Evolutionary conservation across 2,888 invertebrate genomes (phyloP).

Genomic region (Byasa hedistus): DNA sequence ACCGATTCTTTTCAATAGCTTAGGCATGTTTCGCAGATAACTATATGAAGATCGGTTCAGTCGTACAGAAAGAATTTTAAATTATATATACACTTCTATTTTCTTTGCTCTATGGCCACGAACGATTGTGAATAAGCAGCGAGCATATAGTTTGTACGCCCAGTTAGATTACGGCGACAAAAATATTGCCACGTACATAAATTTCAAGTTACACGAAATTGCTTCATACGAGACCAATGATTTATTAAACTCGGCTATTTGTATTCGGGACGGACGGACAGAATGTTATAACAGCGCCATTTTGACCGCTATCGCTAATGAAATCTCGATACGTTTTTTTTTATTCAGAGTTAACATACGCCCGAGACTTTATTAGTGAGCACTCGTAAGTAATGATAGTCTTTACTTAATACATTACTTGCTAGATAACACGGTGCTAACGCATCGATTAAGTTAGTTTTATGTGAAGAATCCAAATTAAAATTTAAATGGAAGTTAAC

Average conservation of each 20-base stretch:
- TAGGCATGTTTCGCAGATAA: too few relatives aligned
- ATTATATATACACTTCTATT: background rate
- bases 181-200: constrained; percentile 29
- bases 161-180: constrained; percentile 27
- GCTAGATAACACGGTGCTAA: too few relatives aligned
- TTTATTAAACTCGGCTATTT: constrained; percentile 22
- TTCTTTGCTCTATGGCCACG: constrained; percentile 14
- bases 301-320: constrained; percentile 17
- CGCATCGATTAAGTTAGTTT: too few relatives aligned
- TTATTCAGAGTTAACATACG: background rate
- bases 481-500: too few relatives aligned
- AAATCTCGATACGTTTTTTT: constrained; percentile 12
- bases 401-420: constrained; percentile 11
- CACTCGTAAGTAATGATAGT: background rate
- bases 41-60: too few relatives aligned
- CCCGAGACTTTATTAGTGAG: background rate
- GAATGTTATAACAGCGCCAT: constrained; percentile 7
- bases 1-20: too few relatives aligned
- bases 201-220: constrained; percentile 22
- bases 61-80: too few relatives aligned
- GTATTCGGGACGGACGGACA: constrained; percentile 3
- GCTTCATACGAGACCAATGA: constrained; percentile 27
- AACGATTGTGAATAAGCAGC: constrained; percentile 6
- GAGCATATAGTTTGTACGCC: constrained; percentile 7
- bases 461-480: too few relatives aligned